A percentile compares a stretch with the other conserved stretches of the same genome.
Conservation (phyloP, 2,888 invertebrate genomes). For the Calliphora vomitoria region DNA sequence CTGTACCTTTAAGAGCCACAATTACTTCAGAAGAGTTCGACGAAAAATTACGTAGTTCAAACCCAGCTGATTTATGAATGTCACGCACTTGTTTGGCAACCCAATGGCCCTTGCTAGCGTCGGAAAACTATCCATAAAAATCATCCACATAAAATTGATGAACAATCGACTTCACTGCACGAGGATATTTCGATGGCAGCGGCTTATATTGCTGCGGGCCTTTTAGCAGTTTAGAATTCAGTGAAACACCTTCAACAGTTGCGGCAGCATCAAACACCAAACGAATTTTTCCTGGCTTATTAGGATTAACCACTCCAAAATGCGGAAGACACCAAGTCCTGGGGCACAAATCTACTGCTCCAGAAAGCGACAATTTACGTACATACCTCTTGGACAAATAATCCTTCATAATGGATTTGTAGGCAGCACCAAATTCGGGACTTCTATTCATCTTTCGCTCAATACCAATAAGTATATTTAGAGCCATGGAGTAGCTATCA, state of each 20-base stretch:
- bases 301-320: too few relatives aligned
- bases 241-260: too few relatives aligned
- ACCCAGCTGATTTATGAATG: slow-evolving; percentile 11
- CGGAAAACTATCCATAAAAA: background rate
- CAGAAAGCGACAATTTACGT: background rate
- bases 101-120: background rate
- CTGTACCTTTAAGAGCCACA: background rate
- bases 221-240: too few relatives aligned
- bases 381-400: slow-evolving; percentile 41
- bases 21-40: background rate
- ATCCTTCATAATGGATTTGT: too few relatives aligned
- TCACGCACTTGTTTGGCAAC: background rate
- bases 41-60: slow-evolving; percentile 1
- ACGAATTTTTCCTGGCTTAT: too few relatives aligned
- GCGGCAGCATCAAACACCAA: too few relatives aligned
- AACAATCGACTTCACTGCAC: background rate
- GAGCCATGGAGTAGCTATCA: slow-evolving; percentile 44
- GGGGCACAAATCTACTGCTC: background rate
- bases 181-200: background rate
- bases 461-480: too few relatives aligned
- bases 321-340: slow-evolving; percentile 11
- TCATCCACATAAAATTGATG: background rate
- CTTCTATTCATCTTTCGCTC: too few relatives aligned
- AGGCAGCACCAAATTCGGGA: too few relatives aligned
- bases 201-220: too few relatives aligned